phyloP scores from a whole-genome alignment of 2,797 vertebrate species.

The Delichon dasypus region DNA sequence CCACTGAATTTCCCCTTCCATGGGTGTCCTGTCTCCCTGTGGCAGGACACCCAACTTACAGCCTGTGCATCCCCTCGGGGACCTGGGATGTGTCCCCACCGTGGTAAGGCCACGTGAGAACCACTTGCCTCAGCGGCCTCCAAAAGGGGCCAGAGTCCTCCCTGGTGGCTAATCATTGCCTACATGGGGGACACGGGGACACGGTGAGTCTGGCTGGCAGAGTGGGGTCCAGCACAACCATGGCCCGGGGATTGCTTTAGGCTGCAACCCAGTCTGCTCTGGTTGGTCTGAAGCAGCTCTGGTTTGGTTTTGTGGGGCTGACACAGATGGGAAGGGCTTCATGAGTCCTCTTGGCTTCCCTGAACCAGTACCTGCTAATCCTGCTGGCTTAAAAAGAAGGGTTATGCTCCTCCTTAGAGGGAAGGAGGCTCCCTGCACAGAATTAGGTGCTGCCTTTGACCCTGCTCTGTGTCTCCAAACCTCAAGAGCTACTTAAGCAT shows the following conservation, averaged over 20 bases:
- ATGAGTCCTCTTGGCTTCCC: not conserved
- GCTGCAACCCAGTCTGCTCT: not conserved
- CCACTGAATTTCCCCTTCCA: rapidly evolving
- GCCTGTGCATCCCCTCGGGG: not conserved
- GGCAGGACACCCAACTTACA: not conserved
- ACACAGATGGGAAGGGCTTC: not conserved
- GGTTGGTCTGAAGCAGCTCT: not conserved
- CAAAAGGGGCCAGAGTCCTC: not conserved
- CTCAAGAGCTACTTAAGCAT: not conserved
- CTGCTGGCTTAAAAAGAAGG: not conserved
- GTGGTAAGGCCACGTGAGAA: rapidly evolving
- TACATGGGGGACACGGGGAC: rapidly evolving
- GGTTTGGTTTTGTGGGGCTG: not conserved
- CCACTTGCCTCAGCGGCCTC: not conserved
- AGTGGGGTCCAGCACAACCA: rapidly evolving
- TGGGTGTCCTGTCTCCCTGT: not conserved
- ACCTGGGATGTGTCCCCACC: not conserved
- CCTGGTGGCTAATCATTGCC: not conserved
- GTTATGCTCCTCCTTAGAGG: not conserved
- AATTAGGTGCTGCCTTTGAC: not conserved
- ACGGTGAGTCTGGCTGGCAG: rapidly evolving
- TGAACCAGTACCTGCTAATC: not conserved
- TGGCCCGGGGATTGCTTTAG: not conserved
- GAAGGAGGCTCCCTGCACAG: not conserved
- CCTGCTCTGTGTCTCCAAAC: not conserved